Evolutionary conservation across 2,797 vertebrate species (phyloP).

Genomic region (Menidia menidia): DNA sequence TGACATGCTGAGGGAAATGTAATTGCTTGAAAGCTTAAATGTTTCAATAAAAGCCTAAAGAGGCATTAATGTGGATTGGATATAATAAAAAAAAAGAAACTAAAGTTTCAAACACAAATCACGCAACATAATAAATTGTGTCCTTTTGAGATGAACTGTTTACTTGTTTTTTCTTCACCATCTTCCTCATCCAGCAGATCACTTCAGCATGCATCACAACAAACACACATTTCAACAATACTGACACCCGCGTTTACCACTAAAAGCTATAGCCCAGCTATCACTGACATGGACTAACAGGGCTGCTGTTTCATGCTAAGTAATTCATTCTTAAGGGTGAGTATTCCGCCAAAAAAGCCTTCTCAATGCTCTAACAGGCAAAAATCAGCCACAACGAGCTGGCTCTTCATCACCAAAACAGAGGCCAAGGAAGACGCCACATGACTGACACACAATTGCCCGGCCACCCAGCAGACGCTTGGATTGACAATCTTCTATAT

Average conservation of each 20-base stretch:
- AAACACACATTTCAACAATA: conserved; percentile 28
- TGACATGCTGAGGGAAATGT: not conserved
- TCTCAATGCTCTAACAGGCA: conserved; percentile 65
- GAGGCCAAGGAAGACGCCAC: conserved; percentile 42
- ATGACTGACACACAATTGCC: conserved; percentile 73
- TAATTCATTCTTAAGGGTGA: conserved; percentile 68
- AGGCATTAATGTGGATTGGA: not conserved
- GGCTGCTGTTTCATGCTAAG: conserved; percentile 58
- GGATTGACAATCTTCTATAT: conserved; percentile 83
- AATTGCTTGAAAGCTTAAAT: not conserved
- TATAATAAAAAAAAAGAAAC: not conserved
- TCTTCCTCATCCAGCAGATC: conserved; percentile 5
- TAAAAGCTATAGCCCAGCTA: conserved; percentile 57
- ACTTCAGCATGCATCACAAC: conserved; percentile 22
- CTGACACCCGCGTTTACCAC: conserved; percentile 34
- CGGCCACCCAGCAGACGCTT: conserved; percentile 62
- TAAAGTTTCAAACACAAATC: not conserved
- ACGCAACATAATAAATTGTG: not conserved
- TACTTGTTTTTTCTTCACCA: not conserved
- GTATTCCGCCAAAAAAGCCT: conserved; percentile 57
- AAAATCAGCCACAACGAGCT: conserved; percentile 61
- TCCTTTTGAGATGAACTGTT: conserved; percentile 13
- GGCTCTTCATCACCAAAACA: conserved; percentile 58
- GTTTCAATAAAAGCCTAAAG: not conserved
- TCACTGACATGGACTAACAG: conserved; percentile 56